Conservation (phyloP, 2,888 invertebrate genomes). For the Julus scanicus region DNA sequence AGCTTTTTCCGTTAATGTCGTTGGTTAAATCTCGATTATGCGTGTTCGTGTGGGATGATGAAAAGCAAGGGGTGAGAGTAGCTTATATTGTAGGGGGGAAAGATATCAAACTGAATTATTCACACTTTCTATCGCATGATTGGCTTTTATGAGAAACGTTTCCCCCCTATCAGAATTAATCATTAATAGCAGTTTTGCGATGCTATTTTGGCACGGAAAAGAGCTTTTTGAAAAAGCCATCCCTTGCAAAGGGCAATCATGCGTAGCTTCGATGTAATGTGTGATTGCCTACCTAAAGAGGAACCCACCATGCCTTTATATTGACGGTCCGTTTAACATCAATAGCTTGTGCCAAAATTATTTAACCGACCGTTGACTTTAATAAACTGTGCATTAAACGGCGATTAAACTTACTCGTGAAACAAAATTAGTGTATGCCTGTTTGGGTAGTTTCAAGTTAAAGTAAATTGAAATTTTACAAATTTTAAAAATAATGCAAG, state of each 20-base stretch:
- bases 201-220: constrained; percentile 12
- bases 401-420: no score
- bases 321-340: neutral
- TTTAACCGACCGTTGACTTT: neutral
- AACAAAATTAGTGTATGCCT: no score
- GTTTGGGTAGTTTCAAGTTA: no score
- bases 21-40: neutral
- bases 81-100: no score
- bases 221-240: neutral
- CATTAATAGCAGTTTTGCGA: constrained; percentile 27
- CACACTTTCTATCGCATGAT: constrained; percentile 14
- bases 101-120: constrained; percentile 26
- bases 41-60: neutral
- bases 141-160: constrained; percentile 3
- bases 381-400: neutral
- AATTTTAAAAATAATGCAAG: no score
- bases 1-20: neutral
- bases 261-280: neutral
- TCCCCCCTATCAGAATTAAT: constrained; percentile 18
- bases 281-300: neutral
- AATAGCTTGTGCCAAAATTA: neutral
- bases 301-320: neutral
- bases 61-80: neutral
- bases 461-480: no score
- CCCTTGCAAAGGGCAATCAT: neutral